Evolutionary conservation across 2,797 vertebrate genomes (phyloP).

Genomic region (Cossypha polioptera): DNA sequence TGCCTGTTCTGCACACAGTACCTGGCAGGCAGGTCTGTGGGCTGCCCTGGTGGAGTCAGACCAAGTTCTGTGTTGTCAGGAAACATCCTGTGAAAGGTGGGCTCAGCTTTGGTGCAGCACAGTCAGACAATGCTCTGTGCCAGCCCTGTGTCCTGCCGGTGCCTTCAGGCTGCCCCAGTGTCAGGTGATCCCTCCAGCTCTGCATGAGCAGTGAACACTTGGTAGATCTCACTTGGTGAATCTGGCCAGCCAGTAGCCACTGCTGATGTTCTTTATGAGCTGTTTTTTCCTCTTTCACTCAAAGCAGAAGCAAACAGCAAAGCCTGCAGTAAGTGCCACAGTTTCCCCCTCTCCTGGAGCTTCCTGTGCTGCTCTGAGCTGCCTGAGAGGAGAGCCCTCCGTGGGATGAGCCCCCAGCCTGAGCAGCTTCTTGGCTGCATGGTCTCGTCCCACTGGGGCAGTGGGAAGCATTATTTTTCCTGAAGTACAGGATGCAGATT

Average conservation of each 20-base stretch:
- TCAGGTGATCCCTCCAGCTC: background rate
- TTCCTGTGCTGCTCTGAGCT: constrained; percentile 64
- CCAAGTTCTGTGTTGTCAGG: background rate
- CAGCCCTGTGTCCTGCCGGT: background rate
- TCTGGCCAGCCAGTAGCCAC: background rate
- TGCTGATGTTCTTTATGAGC: constrained; percentile 17
- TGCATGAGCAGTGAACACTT: background rate
- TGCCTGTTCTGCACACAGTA: background rate
- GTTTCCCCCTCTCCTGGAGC: constrained; percentile 65
- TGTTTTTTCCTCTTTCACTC: constrained; percentile 72
- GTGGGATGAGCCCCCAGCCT: background rate
- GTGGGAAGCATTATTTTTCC: constrained; percentile 65
- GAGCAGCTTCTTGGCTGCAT: constrained; percentile 65
- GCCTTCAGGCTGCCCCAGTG: background rate
- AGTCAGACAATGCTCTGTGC: background rate
- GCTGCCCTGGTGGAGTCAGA: background rate
- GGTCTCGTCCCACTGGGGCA: constrained; percentile 38
- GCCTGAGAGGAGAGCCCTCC: constrained; percentile 55
- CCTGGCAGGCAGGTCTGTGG: background rate
- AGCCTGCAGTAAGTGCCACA: constrained; percentile 66
- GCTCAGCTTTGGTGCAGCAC: background rate
- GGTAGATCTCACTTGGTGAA: background rate
- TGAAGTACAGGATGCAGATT: constrained; percentile 74
- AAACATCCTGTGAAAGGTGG: background rate
- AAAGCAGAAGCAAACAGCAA: constrained; percentile 55